Percentiles rank a stretch among this genome's conserved stretches.
phyloP scores from a whole-genome alignment of 2,888 invertebrate genomes.

The Harpalus rubripes region DNA sequence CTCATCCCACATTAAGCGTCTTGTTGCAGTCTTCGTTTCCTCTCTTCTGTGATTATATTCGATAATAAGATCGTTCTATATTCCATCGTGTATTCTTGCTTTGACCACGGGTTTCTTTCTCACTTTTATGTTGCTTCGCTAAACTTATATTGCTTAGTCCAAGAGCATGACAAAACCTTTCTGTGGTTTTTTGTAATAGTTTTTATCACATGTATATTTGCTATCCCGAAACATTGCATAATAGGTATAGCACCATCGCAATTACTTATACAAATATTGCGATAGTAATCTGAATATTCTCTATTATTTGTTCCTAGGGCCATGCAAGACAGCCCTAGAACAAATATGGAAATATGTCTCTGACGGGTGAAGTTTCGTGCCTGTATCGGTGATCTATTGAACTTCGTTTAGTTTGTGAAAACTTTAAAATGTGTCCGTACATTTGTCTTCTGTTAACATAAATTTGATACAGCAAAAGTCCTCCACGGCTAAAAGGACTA shows the following conservation, averaged over 20 bases:
- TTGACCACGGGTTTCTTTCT: too few species aligned
- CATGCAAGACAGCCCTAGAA: neutral
- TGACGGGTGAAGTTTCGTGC: neutral
- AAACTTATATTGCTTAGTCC: too few species aligned
- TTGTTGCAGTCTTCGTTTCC: too few species aligned
- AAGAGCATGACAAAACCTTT: too few species aligned
- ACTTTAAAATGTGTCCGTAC: neutral
- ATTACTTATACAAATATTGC: neutral
- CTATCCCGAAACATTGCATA: constrained; percentile 6
- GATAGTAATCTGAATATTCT: too few species aligned
- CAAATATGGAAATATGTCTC: too few species aligned
- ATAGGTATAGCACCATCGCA: neutral
- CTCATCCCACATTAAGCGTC: too few species aligned
- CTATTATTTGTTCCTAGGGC: neutral
- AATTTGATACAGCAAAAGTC: neutral
- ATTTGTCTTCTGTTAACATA: neutral
- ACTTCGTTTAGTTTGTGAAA: neutral
- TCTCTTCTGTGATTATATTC: too few species aligned
- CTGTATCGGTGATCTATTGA: neutral
- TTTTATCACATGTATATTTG: neutral
- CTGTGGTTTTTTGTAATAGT: too few species aligned
- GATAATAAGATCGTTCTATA: too few species aligned
- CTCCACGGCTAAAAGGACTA: neutral
- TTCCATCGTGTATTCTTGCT: too few species aligned
- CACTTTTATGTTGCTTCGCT: too few species aligned